Base-by-base conservation (phyloP, 2,113 vertebrate species). In the Australoheros scitulus region DNA sequence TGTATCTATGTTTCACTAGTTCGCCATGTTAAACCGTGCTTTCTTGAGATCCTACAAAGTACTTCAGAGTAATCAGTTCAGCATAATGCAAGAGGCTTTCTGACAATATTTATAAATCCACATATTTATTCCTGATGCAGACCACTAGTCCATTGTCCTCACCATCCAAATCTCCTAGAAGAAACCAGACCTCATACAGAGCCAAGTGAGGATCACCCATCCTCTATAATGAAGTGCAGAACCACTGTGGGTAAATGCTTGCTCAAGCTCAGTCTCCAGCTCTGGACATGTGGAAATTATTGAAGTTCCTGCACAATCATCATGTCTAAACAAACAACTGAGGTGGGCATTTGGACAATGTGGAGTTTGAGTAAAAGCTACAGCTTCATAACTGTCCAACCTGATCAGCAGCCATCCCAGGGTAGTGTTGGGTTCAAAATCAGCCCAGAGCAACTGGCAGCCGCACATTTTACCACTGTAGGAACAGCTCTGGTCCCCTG, bases 281-380 rank as follows among this genome's bases (percentile, higher is more conserved):
- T 74, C 26, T 20, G 59, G 57, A 75, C 89, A 89, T 86, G 77
- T 88, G 89, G 92, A 90, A 92, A 89, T 79, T 83, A 92, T 91
- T 26, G 52, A 55, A 14, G 80, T 77, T 85, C 43, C 85, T 61
- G 58, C 75, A 89, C 77, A 92, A 84, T 89, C 81, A 89, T 80
- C 61, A 77, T 5, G 24, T 87, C 85, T 85, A 88, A 91, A 91
- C 88, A 91, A 90, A 80, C 43, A 72, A 68, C 81, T n/a, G n/a
- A 68, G 77, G 43, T 68, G 60, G 79, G 43, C 76, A 43, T 81
- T 87, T 47, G 38, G 81, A 83, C 87, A 79, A 87, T 77, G 80
- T 64, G 77, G 59, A 59, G 34, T 86, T 36, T 82, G 59, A 80
- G 76, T 74, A 77, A 88, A 88, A 29, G 20, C 63, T 68, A 11